Base-by-base conservation (phyloP, 2,113 vertebrate genomes). In the Gavialis gangeticus region DNA sequence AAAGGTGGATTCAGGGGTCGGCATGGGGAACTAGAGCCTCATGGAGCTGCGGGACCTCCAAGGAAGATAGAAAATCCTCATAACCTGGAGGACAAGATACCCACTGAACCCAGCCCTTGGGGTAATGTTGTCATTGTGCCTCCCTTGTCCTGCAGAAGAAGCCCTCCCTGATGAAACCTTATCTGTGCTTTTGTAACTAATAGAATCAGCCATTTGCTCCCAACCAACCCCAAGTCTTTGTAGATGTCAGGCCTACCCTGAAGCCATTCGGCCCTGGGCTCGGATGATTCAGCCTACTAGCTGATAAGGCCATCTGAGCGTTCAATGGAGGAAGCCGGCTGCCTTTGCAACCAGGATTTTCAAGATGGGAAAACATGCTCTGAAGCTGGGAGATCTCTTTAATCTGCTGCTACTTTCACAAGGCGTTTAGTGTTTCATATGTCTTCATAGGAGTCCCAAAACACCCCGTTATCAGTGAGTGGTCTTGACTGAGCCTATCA, bases 161-260 rank as follows among this genome's bases (percentile, higher is more conserved):
- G 96, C 78, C 84, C 90, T 96, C 78, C 84, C 90, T 96, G 95
- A 96, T 96, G 94, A 95, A 96, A 92, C 88, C 86, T 75, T 59
- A 93, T 93, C 90, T 34, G 81, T 2, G 8, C 90, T 91, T 78
- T 0, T 1, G 88, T 34, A 15, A 64, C 86, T 78, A 84, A 34
- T 87, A 86, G 56, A 84, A 84, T 78, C 0, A 0, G 34, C 27
- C 0, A 3, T 77, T 88, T 75, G 88, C 90, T 93, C 66, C 94
- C 90, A 81, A 82, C 82, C 0, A 2, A 25, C 79, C 2, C 1
- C 12, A 25, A 73, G 30, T 19, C 55, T 84, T 84, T 2, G 1
- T 0, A 1, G 92, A 76, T 57, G 57, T 46, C 46, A 46, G 46
- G 7, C 0, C 0, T 55, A 54, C 66, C 84, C 73, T 0, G 0